A percentile compares a stretch with the other conserved stretches of the same genome.
These are phyloP conservation scores for Drosophila algonquin DNA, from an alignment of 2,888 invertebrate genomes.

Conservation along the genomic window DNA sequence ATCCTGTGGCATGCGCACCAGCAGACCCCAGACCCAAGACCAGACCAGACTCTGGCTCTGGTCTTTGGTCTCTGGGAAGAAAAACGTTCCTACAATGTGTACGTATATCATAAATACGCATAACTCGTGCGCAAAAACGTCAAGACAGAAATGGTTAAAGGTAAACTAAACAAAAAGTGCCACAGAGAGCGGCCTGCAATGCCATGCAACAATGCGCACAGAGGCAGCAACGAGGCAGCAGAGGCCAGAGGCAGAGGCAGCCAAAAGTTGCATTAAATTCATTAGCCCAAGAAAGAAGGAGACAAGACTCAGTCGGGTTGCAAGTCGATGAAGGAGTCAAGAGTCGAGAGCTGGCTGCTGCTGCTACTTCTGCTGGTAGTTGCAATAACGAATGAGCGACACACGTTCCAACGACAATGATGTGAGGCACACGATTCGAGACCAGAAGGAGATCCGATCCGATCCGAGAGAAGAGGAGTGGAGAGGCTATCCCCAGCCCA, in stretches of 20 bases:
- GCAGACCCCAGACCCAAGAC: conserved; percentile 13
- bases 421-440: conserved; percentile 63
- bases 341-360: not conserved
- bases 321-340: conserved; percentile 41
- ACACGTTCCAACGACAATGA: conserved; percentile 78
- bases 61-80: not conserved
- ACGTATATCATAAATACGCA: conserved; percentile 80
- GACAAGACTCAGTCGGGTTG: conserved; percentile 28
- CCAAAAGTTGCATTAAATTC: conserved; percentile 78
- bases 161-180: conserved; percentile 35
- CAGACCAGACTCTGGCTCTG: not conserved
- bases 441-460: not conserved
- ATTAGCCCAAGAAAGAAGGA: conserved; percentile 60
- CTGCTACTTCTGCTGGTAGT: conserved; percentile 40
- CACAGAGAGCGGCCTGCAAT: conserved; percentile 39
- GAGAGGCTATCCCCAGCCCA: conserved; percentile 33
- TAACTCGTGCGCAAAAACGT: conserved; percentile 81
- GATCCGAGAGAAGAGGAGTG: too few species aligned
- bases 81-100: conserved; percentile 24
- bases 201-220: conserved; percentile 67
- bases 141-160: conserved; percentile 73
- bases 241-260: conserved; percentile 38
- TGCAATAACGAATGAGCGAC: conserved; percentile 66
- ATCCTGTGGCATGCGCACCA: conserved; percentile 48
- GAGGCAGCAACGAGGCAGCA: not conserved